A percentile compares a stretch with the other conserved stretches of the same genome.
These are phyloP conservation scores for Mellivora capensis DNA, from an alignment of 2,113 vertebrate species.

Conservation along the genomic window DNA sequence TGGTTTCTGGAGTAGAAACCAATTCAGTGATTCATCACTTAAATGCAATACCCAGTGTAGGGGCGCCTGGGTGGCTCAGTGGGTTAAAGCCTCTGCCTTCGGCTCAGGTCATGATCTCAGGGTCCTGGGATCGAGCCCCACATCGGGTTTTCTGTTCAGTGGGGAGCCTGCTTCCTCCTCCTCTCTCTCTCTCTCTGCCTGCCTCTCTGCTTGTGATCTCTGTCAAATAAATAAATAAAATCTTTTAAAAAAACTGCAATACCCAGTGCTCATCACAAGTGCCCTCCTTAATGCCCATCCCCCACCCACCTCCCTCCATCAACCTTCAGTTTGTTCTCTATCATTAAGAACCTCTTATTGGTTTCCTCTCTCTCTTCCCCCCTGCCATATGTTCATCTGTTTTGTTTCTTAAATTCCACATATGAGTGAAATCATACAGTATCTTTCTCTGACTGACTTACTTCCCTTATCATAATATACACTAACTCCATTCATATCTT, in stretches of 20 bases:
- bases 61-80: no score
- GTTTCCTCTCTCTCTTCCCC: neutral
- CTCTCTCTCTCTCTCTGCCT: no score
- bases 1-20: neutral
- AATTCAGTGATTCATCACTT: neutral
- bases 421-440: neutral
- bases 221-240: no score
- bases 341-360: neutral
- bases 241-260: no score
- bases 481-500: neutral
- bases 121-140: no score
- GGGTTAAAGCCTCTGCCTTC: no score
- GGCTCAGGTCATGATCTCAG: no score
- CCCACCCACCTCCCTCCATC: neutral
- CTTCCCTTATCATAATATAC: neutral
- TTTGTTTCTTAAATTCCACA: neutral
- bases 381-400: neutral
- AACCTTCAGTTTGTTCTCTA: neutral
- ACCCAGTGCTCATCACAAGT: neutral
- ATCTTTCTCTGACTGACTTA: neutral
- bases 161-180: no score
- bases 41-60: neutral
- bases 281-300: neutral
- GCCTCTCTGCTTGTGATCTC: no score
- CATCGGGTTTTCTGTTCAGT: no score